Base-by-base conservation (phyloP, 2,888 invertebrate genomes). In the Caprella mutica region DNA sequence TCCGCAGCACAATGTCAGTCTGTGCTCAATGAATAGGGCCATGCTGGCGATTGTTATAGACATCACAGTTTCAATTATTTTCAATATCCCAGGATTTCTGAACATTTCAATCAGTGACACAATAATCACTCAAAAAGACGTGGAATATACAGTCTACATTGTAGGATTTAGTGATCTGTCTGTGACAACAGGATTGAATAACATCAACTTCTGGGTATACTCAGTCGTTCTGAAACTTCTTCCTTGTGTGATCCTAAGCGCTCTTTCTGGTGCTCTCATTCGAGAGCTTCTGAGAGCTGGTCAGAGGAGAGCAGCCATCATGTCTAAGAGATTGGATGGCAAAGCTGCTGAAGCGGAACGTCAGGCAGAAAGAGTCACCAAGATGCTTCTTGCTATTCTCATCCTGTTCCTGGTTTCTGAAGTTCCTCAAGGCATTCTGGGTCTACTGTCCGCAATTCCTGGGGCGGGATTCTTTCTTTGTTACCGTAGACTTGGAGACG, bases 161-260 rank as follows among this genome's bases (percentile, higher is more conserved):
- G 77, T 88, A 38, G 78, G 78, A 68, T 78, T 83, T 71, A 84
- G 83, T 66, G 80, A 79, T 56, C 72, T 80, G 54, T 79, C 78
- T 0, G 68, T 73, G 60, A 76, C 76, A 68, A 81, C 82, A 68
- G 78, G 77, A 29, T 66, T 74, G 29, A 67, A 69, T 55, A 71
- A 72, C 44, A 78, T 86, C 61, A 91, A 89, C 70, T 87, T 90
- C 74, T 89, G 88, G 83, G 83, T 92, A 69, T 93, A 93, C 73
- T 86, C 91, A 71, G 87, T 92, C 14, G 82, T 93, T 63, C 84
- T 93, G 67, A 94, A 94, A 74, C 76, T 94, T 55, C 83, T 93
- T 64, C 94, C 94, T 2, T 90, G 93, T 71, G 77, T 88, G 60
- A 83, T 86, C 8, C 76, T 94, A 43, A 92, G 92, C 1, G 80